Evolutionary conservation across 2,797 vertebrate species (phyloP).

Genomic region (Acrossocheilus wenchowensis): DNA sequence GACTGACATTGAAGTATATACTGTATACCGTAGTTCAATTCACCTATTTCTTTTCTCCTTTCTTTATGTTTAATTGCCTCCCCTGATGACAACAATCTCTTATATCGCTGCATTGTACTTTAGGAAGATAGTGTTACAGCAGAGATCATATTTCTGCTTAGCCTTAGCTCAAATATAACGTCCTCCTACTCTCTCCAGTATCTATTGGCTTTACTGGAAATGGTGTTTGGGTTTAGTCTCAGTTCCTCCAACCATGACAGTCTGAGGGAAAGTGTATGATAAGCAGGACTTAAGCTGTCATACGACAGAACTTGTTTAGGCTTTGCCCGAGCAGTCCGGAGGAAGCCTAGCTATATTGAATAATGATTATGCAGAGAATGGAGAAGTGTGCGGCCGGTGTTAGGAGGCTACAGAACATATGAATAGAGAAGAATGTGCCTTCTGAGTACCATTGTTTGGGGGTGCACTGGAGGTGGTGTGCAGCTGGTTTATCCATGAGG

Average conservation of each 20-base stretch:
- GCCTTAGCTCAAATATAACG: slow-evolving; percentile 35
- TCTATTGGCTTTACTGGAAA: slow-evolving; percentile 32
- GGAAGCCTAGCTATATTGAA: slow-evolving; percentile 36
- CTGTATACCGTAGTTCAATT: slow-evolving; percentile 13
- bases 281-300: slow-evolving; percentile 30
- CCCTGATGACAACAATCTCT: slow-evolving; percentile 39
- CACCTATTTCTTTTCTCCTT: slow-evolving; percentile 27
- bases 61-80: slow-evolving; percentile 46
- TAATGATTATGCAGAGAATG: slow-evolving; percentile 18
- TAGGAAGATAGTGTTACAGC: slow-evolving; percentile 42
- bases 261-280: slow-evolving; percentile 1
- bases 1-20: slow-evolving; percentile 16
- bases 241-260: slow-evolving; percentile 14
- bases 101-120: slow-evolving; percentile 40
- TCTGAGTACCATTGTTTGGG: slow-evolving; percentile 43
- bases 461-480: slow-evolving; percentile 40
- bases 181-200: slow-evolving; percentile 23
- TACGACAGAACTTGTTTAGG: slow-evolving; percentile 47
- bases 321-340: slow-evolving; percentile 42
- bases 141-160: slow-evolving; percentile 42
- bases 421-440: slow-evolving; percentile 50
- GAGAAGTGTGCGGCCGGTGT: slow-evolving; percentile 1
- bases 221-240: slow-evolving; percentile 16
- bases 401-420: slow-evolving; percentile 20
- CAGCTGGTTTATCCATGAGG: slow-evolving; percentile 49